Evolutionary conservation across 2,797 vertebrate species (phyloP).

Genomic region (Rhodeus uyekii): DNA sequence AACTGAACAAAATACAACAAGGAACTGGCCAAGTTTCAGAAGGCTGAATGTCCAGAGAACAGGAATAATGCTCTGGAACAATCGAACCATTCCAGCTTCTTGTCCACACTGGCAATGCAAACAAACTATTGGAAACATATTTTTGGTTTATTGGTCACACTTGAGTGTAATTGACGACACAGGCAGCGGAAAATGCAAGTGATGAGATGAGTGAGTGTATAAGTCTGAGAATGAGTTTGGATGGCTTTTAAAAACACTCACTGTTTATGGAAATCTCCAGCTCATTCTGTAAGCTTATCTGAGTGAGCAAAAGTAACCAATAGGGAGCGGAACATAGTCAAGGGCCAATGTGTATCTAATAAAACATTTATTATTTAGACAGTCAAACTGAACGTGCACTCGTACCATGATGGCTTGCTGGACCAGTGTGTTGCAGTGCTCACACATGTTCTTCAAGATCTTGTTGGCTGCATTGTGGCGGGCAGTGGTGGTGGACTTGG

Average conservation of each 20-base stretch:
- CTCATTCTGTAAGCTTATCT: background rate
- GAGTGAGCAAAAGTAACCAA: background rate
- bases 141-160: background rate
- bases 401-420: conserved; percentile 98
- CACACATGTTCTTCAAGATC: conserved; percentile 99
- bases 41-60: background rate
- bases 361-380: background rate
- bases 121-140: background rate
- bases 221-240: background rate
- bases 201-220: background rate
- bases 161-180: background rate
- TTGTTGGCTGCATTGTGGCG: conserved; percentile 98
- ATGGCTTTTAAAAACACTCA: background rate
- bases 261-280: background rate
- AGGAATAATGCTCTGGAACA: background rate
- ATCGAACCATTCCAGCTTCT: background rate
- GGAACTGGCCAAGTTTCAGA: background rate
- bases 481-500: conserved; percentile 96
- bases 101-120: background rate
- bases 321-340: background rate
- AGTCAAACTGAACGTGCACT: background rate
- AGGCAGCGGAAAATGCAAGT: background rate
- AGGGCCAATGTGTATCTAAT: background rate
- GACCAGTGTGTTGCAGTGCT: conserved; percentile 96
- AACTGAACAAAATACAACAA: background rate